These are phyloP conservation scores for Drosophila hydei DNA, from an alignment of 1,140 invertebrate genomes.

Conservation along the genomic window DNA sequence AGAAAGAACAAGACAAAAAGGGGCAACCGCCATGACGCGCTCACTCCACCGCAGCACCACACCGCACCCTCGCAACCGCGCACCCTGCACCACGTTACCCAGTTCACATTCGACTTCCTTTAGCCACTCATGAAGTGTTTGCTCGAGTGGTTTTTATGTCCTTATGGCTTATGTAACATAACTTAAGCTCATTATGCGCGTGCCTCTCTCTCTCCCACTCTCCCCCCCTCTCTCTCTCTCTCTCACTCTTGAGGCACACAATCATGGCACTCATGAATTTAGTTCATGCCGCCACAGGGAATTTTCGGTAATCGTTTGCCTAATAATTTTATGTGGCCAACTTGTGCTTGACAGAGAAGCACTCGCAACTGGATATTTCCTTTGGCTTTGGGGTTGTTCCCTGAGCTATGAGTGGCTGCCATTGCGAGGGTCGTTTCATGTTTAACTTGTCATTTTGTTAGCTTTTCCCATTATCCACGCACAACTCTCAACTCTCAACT, in stretches of 20 bases:
- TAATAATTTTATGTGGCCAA: conserved; percentile 72
- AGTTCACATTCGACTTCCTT: not conserved
- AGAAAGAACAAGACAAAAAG: not conserved
- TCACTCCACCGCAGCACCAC: conserved; percentile 10
- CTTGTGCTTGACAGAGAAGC: conserved; percentile 9
- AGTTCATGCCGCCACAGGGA: conserved; percentile 81
- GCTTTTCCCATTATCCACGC: conserved; percentile 6
- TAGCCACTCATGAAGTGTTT: conserved; percentile 60
- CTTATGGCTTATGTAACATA: conserved; percentile 81
- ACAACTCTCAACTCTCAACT: not conserved
- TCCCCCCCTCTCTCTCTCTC: not conserved
- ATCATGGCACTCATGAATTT: conserved; percentile 82
- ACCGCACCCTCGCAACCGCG: conserved; percentile 9
- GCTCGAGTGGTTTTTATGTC: conserved; percentile 80
- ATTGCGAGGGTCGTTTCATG: not conserved
- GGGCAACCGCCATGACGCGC: conserved; percentile 28
- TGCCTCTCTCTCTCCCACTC: conserved; percentile 13
- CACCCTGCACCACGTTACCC: not conserved
- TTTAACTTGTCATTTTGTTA: conserved; percentile 16
- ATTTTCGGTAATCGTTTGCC: conserved; percentile 73
- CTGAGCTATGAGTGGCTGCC: not conserved
- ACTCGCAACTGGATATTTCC: not conserved
- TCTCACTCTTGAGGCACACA: conserved; percentile 5
- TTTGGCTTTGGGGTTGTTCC: conserved; percentile 12
- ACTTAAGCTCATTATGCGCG: conserved; percentile 77